Base-by-base conservation (phyloP, 1,140 invertebrate genomes). In the Tribolium madens region DNA sequence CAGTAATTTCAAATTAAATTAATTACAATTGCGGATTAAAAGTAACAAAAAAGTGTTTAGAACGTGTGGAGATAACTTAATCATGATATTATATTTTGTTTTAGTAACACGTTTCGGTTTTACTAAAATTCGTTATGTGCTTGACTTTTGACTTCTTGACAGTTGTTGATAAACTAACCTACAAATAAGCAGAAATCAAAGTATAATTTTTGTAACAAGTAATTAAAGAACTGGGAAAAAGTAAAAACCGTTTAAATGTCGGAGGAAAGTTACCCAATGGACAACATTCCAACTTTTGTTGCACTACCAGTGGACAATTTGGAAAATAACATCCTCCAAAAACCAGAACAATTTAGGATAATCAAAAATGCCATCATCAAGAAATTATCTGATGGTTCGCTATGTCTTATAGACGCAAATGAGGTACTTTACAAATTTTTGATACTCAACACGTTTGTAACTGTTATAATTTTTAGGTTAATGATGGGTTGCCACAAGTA, bases 311-410 rank as follows among this genome's bases (percentile, higher is more conserved):
- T 72, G 21, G 46, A 72, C n/a, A 31, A 46, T 33, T 72, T 52
- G 13, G 46, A 72, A 4, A 64, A 12, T 26, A 50, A 26, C 14
- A 50, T 31, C 14, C 46, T 71, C 0, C 53, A 72, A 50, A 52
- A 12, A 52, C 46, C 70, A n/a, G 70, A 72, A 31, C 46, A 50
- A 18, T 52, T 50, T 14, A 14, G 47, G 6, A 33, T 72, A 50
- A 52, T 72, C 9, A 52, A 48, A 50, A 52, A 72, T 72, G 70
- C 48, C 7, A 33, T 72, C n/a, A 72, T 72, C n/a, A 72, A 72
- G 50, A 48, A 33, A n/a, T 52, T 72, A 31, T 50, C 70, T 26
- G 70, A 72, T 5, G 48, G 48, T 50, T 50, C 70, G 0, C 12
- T 72, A 4, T 72, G 48, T 52, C 50, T 72, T 26, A 21, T 72